Conservation (phyloP, 2,888 invertebrate species). For the Trimorus sp. region DNA sequence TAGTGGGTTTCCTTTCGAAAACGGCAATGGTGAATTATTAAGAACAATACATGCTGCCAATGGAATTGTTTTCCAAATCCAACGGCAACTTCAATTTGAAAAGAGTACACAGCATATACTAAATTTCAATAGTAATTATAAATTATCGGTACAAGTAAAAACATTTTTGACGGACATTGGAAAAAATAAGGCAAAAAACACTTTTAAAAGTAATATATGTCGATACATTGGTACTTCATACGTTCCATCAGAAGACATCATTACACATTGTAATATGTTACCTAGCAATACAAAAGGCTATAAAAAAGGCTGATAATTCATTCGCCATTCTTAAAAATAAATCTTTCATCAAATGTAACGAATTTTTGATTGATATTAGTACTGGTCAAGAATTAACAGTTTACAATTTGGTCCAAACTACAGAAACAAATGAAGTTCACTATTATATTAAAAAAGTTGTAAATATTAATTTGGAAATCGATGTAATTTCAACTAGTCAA, state of each 20-base stretch:
- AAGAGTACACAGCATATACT: conserved; percentile 1
- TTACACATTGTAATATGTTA: not conserved
- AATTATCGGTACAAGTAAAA: not conserved
- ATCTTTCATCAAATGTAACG: conserved; percentile 5
- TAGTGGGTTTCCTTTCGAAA: conserved; percentile 61
- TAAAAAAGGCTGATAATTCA: conserved; percentile 10
- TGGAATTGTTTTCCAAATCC: conserved; percentile 50
- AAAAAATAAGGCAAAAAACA: conserved; percentile 11
- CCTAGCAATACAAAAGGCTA: not conserved
- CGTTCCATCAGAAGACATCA: not conserved
- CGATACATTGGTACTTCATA: conserved; percentile 7
- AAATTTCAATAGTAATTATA: not conserved
- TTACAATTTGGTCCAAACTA: conserved; percentile 7
- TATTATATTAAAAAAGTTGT: conserved; percentile 15
- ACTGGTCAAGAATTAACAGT: conserved; percentile 11
- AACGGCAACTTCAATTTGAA: conserved; percentile 25
- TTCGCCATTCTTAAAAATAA: conserved; percentile 6
- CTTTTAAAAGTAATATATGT: not conserved
- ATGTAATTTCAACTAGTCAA: conserved; percentile 20
- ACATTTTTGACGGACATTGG: not conserved
- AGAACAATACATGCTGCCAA: conserved; percentile 43
- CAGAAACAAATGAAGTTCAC: not conserved
- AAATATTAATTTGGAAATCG: not conserved
- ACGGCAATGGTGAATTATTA: conserved; percentile 55
- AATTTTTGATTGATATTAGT: conserved; percentile 28